Evolutionary conservation across 1,140 invertebrate species (phyloP), one percentile per base, ranked within the genome.

Genomic region (Orchesella cincta): DNA sequence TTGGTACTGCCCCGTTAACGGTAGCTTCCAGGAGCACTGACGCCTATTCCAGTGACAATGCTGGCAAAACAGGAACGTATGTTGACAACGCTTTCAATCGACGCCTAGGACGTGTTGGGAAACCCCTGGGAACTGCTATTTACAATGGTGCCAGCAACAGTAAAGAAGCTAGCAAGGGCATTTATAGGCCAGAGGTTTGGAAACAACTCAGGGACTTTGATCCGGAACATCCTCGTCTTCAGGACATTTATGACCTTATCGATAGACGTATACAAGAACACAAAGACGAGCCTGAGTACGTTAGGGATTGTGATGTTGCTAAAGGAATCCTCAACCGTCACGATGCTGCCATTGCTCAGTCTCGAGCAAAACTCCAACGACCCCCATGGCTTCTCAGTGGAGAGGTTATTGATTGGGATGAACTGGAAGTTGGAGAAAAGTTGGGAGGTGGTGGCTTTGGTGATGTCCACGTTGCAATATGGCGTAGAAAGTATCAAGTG

Each of bases 311-410:
- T 31, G 57, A 64, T 8, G 57, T 23, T 5, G 57, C 57, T 12
- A 5, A 64, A 64, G 57, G 57, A 31, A 64, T 64, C 23, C n/a
- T 64, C 12, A 26, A 64, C 57, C 57, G 57, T 23, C 57, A 64
- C 23, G 57, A 64, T 26, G 57, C 57, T 14, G 57, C 57, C 57
- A 26, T 64, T 23, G 29, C 57, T 8, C 5, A 64, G 23, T 5
- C 5, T 14, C 8, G 23, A 64, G 12, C 23, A 26, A 31, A 31
- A 23, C 57, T 64, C 5, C 57, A 64, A 26, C 5, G 12, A 26
- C 57, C 57, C n/a, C 5, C 5, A 26, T 64, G 57, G 57, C 12
- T 64, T 8, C 8, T 8, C 29, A 23, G 57, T 5, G 57, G 57
- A 8, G 57, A 64, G 29, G 57, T 64, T 12, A 64, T 64, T 64